Conservation (phyloP, 2,113 vertebrate genomes). For the Piaya cayana region DNA sequence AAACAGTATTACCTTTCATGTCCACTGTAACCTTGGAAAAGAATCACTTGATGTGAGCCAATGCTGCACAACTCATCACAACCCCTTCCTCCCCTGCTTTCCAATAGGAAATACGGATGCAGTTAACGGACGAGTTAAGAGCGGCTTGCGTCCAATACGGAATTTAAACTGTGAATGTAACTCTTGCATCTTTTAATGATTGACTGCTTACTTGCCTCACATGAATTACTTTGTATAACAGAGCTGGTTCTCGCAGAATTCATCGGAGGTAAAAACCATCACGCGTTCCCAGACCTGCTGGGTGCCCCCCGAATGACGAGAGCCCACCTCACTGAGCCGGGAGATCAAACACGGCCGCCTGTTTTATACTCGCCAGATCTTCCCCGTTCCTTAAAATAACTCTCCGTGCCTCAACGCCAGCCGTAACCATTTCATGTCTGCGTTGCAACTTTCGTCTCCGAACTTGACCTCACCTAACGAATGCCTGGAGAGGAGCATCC, state of each 20-base stretch:
- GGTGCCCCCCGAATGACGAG: neutral
- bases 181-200: neutral
- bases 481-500: neutral
- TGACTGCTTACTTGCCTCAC: neutral
- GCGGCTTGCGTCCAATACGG: neutral
- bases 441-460: rapidly evolving
- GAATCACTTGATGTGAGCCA: neutral
- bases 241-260: neutral
- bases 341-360: conserved; percentile 26
- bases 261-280: neutral
- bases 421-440: conserved; percentile 12
- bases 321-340: neutral
- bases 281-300: neutral
- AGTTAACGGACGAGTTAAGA: neutral
- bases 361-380: neutral
- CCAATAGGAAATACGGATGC: neutral
- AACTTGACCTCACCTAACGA: neutral
- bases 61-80: neutral
- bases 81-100: conserved; percentile 14
- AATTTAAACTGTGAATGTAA: neutral
- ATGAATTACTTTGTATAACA: neutral
- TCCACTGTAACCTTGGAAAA: conserved; percentile 33
- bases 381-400: conserved; percentile 43
- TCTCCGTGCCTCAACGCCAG: neutral
- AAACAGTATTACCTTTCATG: conserved; percentile 14